These are phyloP conservation scores for Nemoura dubitans DNA, from an alignment of 2,888 invertebrate species.

Conservation along the genomic window DNA sequence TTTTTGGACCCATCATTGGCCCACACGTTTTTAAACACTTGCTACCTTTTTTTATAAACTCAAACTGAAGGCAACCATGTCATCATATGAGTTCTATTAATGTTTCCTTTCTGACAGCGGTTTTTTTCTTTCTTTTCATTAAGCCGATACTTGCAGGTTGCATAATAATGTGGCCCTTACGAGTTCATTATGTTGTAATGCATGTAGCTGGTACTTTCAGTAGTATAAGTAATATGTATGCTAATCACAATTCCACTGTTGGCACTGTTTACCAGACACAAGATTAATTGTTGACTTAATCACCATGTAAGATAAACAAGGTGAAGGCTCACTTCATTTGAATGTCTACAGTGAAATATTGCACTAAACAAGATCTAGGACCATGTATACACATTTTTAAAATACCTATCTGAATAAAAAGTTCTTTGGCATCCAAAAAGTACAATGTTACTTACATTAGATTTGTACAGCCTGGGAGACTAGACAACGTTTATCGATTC, in stretches of 20 bases:
- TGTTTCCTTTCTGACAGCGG: not conserved
- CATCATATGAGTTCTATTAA: not conserved
- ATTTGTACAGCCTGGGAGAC: no score
- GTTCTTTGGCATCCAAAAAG: no score
- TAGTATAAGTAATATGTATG: not conserved
- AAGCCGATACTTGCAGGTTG: no score
- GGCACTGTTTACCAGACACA: not conserved
- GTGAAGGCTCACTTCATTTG: not conserved
- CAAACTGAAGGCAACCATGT: not conserved
- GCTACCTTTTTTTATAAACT: not conserved
- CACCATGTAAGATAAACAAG: not conserved
- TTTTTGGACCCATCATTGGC: not conserved
- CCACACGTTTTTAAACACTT: not conserved
- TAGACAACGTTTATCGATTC: no score
- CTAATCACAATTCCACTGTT: not conserved
- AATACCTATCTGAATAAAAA: no score
- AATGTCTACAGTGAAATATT: no score
- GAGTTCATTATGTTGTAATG: not conserved
- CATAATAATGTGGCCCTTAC: no score
- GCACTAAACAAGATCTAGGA: no score
- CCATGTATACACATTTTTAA: no score
- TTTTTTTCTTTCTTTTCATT: not conserved
- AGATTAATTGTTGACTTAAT: not conserved
- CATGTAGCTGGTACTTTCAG: not conserved
- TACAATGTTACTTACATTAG: no score